Base-by-base conservation (phyloP, 2,888 invertebrate species). In the Ochlodes sylvanus region DNA sequence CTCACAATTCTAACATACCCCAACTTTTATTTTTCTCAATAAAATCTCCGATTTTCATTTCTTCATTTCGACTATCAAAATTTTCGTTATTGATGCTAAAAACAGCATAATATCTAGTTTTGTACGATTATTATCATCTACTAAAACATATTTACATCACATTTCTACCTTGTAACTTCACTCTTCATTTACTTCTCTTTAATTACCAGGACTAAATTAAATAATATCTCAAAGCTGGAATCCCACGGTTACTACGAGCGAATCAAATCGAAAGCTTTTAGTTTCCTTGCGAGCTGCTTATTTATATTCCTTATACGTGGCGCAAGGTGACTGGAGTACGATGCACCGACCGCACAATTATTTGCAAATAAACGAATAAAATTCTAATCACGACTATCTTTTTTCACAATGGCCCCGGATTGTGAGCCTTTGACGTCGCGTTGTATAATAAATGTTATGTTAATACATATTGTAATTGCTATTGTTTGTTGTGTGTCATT, bases 271-370 rank as follows among this genome's bases (percentile, higher is more conserved):
- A 71, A 79, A 79, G 62, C 71, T 68, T 63, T 63, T 63, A 56
- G 68, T 63, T 68, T 68, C 68, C 68, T 68, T 68, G 68, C 68
- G 71, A 71, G 73, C 75, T 63, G 77, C 78, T 78, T 76, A 80
- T 87, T 84, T 75, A 76, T 73, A 90, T 92, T 89, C 92, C 70
- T 63, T 64, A 72, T 79, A 79, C 88, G 83, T 81, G 77, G 71
- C 73, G 79, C 92, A 92, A 92, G 92, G 92, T 92, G 88, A 92
- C 76, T 73, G 17, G 80, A 80, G 92, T 86, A 72, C 90, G 86
- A 82, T 89, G 92, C 91, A 89, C 92, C 72, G 70, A 57, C 63
- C 69, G 50, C 65, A 79, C 85, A 83, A 89, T 89, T 88, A 87
- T 88, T 91, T 86, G 89, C 89, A 89, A 86, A 87, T 88, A 77